Base-by-base conservation (phyloP, 1,140 invertebrate genomes). In the Drosophila melanica region DNA sequence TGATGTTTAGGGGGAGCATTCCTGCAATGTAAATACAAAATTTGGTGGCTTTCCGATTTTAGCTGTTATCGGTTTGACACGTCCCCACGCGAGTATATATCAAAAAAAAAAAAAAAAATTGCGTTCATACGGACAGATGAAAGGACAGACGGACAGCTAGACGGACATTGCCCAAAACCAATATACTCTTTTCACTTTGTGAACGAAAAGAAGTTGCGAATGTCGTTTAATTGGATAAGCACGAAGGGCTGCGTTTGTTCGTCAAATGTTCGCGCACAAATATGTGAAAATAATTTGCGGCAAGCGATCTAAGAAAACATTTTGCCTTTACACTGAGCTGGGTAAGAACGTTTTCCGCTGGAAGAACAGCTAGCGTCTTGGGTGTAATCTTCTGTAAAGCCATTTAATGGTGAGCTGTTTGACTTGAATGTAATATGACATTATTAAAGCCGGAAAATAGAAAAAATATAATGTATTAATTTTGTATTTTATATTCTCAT, bases 341-440 rank as follows among this genome's bases (percentile, higher is more conserved):
- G 9, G n/a, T n/a, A 14, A 44, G 30, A 12, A 3, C n/a, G 23
- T 45, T 35, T 35, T 42, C 16, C 18, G 23, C 37, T 16, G 48
- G 11, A 23, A 47, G 11, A 18, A 47, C 30, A 9, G 9, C 33
- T 3, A 39, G 67, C 51, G 58, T 57, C 20, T 45, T 59, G 30
- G 53, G 66, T 50, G 45, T 87, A 86, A 86, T 86, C 78, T 86
- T 73, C 66, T 78, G 81, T 86, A 48, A 81, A 87, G 67, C 42
- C 81, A 78, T 72, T 86, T 69, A 55, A 63, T 57, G 44, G 60
- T 35, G 23, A 68, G 44, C 67, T 66, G 82, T 73, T 72, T 78
- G 58, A 45, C 66, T 37, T 27, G 27, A 20, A 42, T 47, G 51
- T 54, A 62, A 66, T 66, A 72, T 62, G 62, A 39, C 60, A 65